phyloP scores from a whole-genome alignment of 1,140 invertebrate genomes.

The Helicoverpa armigera region DNA sequence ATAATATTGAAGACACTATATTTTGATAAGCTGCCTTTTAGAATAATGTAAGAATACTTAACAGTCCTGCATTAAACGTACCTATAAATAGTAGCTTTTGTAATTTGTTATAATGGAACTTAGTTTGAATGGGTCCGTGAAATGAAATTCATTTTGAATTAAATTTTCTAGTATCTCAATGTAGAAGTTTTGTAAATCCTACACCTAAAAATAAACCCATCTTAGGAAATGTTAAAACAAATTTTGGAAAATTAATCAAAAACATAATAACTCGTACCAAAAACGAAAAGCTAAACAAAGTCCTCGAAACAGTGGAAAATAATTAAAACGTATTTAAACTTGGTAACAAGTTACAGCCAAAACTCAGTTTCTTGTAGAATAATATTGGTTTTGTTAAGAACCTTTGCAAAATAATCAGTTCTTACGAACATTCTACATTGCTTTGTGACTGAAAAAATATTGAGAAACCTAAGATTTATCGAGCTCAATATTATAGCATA shows the following conservation, averaged over 20 bases:
- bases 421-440: no score
- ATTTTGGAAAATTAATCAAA: conserved; percentile 9
- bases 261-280: conserved; percentile 1
- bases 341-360: conserved; percentile 2
- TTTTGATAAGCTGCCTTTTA: no score
- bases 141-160: no score
- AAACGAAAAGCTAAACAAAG: conserved; percentile 16
- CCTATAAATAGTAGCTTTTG: no score
- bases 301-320: conserved; percentile 7
- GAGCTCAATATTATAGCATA: no score
- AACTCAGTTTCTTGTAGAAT: conserved; percentile 22
- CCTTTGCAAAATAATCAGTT: neutral
- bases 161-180: neutral
- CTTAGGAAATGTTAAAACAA: neutral
- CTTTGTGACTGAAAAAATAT: no score
- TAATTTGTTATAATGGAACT: no score
- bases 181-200: neutral
- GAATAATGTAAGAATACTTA: no score
- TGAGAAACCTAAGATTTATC: no score
- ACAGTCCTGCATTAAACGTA: no score
- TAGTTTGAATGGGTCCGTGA: no score
- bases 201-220: neutral
- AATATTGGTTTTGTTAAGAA: conserved; percentile 38
- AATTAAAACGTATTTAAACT: conserved; percentile 25
- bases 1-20: no score